A percentile compares a stretch with the other conserved stretches of the same genome.
Conservation (phyloP, 2,888 invertebrate genomes). For the Polyommatus iphigenia region DNA sequence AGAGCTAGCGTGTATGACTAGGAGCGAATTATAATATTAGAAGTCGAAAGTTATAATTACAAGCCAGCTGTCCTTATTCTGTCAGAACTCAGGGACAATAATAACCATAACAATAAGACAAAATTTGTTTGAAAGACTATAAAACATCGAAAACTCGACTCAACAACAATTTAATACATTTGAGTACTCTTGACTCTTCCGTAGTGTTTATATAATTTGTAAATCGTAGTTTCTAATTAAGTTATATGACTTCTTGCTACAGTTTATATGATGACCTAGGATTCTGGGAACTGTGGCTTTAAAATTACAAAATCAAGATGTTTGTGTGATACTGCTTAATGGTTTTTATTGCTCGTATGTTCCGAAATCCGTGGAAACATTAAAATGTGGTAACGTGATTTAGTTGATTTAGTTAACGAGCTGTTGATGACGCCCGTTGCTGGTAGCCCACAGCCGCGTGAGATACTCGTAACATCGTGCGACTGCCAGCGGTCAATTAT, state of each 20-base stretch:
- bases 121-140: no score
- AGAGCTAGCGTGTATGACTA: not conserved
- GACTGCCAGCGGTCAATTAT: not conserved
- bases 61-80: not conserved
- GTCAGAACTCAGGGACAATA: no score
- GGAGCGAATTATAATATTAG: not conserved
- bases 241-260: no score
- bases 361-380: not conserved
- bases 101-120: no score
- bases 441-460: no score
- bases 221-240: no score
- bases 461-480: slow-evolving; percentile 7
- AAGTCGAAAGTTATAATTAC: not conserved
- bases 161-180: no score
- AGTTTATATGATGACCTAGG: not conserved
- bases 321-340: not conserved
- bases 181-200: no score
- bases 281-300: not conserved
- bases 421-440: not conserved
- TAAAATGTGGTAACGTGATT: slow-evolving; percentile 3
- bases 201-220: no score
- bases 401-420: not conserved
- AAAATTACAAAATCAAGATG: not conserved
- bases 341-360: not conserved
- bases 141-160: no score